Conservation (phyloP, 2,113 vertebrate species). For the Tapirus terrestris region DNA sequence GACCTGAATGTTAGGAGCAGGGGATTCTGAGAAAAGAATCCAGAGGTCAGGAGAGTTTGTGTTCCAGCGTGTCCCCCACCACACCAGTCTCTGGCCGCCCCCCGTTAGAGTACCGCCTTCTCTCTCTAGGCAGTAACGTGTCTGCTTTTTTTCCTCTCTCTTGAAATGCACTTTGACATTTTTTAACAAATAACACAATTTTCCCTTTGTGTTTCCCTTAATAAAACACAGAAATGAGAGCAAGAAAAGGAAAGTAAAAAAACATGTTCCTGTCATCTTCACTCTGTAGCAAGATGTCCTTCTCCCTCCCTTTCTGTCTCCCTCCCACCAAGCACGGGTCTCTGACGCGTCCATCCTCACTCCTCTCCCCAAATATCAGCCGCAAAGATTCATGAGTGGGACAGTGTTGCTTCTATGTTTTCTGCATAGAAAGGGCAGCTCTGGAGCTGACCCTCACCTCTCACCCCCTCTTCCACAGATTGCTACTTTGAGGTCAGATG, state of each 20-base stretch:
- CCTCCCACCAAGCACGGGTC: neutral
- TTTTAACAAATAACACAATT: constrained; percentile 80
- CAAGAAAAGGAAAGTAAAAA: constrained; percentile 75
- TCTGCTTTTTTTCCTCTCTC: constrained; percentile 63
- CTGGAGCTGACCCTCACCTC: rapidly evolving
- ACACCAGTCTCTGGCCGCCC: neutral
- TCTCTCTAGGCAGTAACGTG: neutral
- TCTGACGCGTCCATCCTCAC: neutral
- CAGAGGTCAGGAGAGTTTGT: neutral
- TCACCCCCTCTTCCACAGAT: neutral
- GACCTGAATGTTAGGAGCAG: neutral
- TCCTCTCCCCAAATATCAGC: neutral
- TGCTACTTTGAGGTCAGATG: neutral
- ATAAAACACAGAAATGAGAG: constrained; percentile 80
- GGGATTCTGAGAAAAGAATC: neutral
- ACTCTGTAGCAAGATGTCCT: neutral
- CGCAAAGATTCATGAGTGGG: neutral
- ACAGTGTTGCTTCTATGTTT: neutral
- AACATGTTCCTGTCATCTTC: constrained; percentile 68
- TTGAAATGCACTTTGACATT: constrained; percentile 69
- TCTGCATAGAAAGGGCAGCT: neutral
- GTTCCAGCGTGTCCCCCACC: rapidly evolving
- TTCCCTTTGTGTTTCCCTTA: constrained; percentile 78
- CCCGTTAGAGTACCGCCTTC: neutral
- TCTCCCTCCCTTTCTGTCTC: neutral